Conservation (phyloP, 2,797 vertebrate species). For the Brachymystax lenok region DNA sequence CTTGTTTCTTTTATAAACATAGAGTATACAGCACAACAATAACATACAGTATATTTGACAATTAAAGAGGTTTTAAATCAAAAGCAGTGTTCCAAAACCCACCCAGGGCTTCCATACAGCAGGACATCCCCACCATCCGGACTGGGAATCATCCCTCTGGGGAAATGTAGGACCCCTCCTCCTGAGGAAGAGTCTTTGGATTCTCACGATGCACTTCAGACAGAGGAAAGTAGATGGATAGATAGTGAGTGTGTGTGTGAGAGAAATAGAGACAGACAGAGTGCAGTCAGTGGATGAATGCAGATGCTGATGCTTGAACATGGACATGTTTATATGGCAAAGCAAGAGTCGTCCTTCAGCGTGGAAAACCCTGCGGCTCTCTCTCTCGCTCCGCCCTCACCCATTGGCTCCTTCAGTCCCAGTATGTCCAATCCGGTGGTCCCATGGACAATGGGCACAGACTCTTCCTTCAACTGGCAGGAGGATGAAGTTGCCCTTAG, state of each 20-base stretch:
- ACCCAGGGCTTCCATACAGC: background rate
- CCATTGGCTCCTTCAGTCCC: constrained; percentile 28
- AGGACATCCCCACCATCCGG: background rate
- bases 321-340: constrained; percentile 28
- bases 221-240: constrained; percentile 13
- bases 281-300: constrained; percentile 28
- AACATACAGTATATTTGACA: no score
- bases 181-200: constrained; percentile 64
- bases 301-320: constrained; percentile 31
- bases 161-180: constrained; percentile 26
- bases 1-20: constrained; percentile 44
- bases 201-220: constrained; percentile 37
- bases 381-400: constrained; percentile 17
- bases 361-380: constrained; percentile 7
- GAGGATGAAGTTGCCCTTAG: background rate
- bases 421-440: constrained; percentile 33
- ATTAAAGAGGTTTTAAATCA: constrained; percentile 10
- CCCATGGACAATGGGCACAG: constrained; percentile 18
- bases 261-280: constrained; percentile 6
- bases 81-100: background rate
- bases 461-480: background rate
- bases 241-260: background rate
- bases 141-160: constrained; percentile 17
- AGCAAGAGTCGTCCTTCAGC: constrained; percentile 28
- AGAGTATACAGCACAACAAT: constrained; percentile 26